These are phyloP conservation scores for Caenorhabditis sp. DNA, from an alignment of 2,888 invertebrate species.

Conservation along the genomic window DNA sequence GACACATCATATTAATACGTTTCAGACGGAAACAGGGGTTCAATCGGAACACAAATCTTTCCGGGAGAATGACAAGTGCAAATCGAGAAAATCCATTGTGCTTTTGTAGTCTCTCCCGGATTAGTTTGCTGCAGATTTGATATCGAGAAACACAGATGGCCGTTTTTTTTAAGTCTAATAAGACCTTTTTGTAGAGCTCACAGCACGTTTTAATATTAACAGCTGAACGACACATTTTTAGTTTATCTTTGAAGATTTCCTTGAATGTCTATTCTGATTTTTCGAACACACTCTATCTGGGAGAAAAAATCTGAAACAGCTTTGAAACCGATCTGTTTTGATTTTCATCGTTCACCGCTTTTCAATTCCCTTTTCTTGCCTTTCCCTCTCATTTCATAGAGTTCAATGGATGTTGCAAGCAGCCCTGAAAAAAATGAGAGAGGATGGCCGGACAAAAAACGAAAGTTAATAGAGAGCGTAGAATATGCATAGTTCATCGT, in stretches of 20 bases:
- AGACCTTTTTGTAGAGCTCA: too few relatives aligned
- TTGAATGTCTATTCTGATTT: too few relatives aligned
- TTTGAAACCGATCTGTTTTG: too few relatives aligned
- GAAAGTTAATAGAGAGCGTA: conserved; percentile 42
- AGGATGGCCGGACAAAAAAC: conserved; percentile 9
- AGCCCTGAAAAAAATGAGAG: conserved; percentile 16
- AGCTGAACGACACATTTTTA: too few relatives aligned
- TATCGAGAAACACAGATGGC: not conserved
- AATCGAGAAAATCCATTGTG: not conserved
- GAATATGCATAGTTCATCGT: conserved; percentile 59
- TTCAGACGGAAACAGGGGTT: too few relatives aligned
- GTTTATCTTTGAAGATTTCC: too few relatives aligned
- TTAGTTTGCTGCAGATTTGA: not conserved
- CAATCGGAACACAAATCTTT: not conserved
- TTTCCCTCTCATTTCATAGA: not conserved
- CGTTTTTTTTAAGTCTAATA: not conserved
- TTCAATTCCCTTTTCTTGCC: not conserved
- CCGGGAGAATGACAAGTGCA: not conserved
- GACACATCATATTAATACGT: not conserved
- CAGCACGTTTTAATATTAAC: too few relatives aligned
- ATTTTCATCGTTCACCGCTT: not conserved
- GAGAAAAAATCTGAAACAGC: too few relatives aligned
- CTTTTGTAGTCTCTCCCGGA: not conserved
- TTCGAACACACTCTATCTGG: too few relatives aligned
- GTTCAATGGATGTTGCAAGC: conserved; percentile 10